A percentile compares a stretch with the other conserved stretches of the same genome.
These are phyloP conservation scores for Ophion ellenae DNA, from an alignment of 2,888 invertebrate species.

Conservation along the genomic window DNA sequence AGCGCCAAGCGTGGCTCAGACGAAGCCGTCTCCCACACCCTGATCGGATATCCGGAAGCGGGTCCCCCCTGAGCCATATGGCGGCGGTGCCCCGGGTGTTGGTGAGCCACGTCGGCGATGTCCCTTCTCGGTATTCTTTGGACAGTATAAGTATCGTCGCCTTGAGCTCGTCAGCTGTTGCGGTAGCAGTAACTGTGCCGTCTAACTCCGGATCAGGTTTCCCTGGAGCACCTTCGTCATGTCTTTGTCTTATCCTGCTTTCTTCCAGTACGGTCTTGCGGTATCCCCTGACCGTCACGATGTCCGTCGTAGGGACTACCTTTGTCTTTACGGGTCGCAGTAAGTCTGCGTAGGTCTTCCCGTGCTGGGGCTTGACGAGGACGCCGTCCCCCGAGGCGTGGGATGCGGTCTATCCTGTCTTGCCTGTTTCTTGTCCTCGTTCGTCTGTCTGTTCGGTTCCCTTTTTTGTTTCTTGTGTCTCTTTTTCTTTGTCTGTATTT, in stretches of 20 bases:
- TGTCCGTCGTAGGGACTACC: too few species aligned
- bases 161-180: constrained; percentile 60
- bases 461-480: neutral
- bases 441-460: neutral
- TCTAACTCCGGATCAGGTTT: constrained; percentile 61
- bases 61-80: constrained; percentile 55
- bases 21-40: constrained; percentile 44
- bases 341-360: constrained; percentile 49
- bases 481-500: neutral
- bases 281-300: constrained; percentile 12
- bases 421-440: constrained; percentile 10
- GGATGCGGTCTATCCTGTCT: constrained; percentile 6
- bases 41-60: constrained; percentile 26
- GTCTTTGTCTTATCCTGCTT: constrained; percentile 49
- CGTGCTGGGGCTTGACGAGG: constrained; percentile 38
- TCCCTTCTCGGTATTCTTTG: constrained; percentile 46
- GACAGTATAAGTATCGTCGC: constrained; percentile 55
- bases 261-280: constrained; percentile 37
- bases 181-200: constrained; percentile 58
- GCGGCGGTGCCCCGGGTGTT: constrained; percentile 49
- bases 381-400: constrained; percentile 20
- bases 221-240: constrained; percentile 55
- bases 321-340: constrained; percentile 46
- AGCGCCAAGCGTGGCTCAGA: constrained; percentile 46
- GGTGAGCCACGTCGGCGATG: constrained; percentile 37